These are phyloP conservation scores for Hydropsyche tenuis DNA, from an alignment of 1,140 invertebrate species.

Conservation along the genomic window DNA sequence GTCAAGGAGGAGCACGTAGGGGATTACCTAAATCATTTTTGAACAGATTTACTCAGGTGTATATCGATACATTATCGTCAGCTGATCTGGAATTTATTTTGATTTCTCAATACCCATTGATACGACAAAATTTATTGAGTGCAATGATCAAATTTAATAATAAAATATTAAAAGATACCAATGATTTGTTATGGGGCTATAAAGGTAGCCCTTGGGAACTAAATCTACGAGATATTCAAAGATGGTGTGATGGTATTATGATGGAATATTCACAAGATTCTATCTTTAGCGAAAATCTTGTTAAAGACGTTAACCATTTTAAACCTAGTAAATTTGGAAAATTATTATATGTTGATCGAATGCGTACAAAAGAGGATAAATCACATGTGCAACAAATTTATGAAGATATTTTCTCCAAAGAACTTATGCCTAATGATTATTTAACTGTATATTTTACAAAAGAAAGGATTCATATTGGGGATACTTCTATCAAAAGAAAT, in stretches of 20 bases:
- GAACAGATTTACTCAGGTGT: slow-evolving; percentile 98
- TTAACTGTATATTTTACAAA: slow-evolving; percentile 63
- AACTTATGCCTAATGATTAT: slow-evolving; percentile 57
- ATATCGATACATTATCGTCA: slow-evolving; percentile 79
- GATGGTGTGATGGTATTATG: slow-evolving; percentile 83
- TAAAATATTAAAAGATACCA: slow-evolving; percentile 69
- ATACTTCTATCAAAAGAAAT: slow-evolving; percentile 62
- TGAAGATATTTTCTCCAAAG: slow-evolving; percentile 64
- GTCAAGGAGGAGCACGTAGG: slow-evolving; percentile 93
- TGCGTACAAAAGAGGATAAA: slow-evolving; percentile 78
- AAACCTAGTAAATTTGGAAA: slow-evolving; percentile 73
- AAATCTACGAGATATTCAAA: slow-evolving; percentile 92
- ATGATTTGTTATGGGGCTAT: slow-evolving; percentile 72
- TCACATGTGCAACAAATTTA: slow-evolving; percentile 68
- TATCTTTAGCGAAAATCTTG: slow-evolving; percentile 40
- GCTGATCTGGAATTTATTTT: slow-evolving; percentile 77
- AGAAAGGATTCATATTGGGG: slow-evolving; percentile 65
- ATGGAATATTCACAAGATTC: slow-evolving; percentile 48
- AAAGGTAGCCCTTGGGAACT: slow-evolving; percentile 94
- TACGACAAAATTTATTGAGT: slow-evolving; percentile 65
- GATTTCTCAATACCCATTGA: slow-evolving; percentile 62
- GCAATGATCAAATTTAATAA: slow-evolving; percentile 86
- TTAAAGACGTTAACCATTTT: slow-evolving; percentile 36
- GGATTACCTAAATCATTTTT: slow-evolving; percentile 96
- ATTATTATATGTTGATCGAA: slow-evolving; percentile 82